Evolutionary conservation across 2,797 vertebrate genomes (phyloP).

Genomic region (Myripristis murdjan): DNA sequence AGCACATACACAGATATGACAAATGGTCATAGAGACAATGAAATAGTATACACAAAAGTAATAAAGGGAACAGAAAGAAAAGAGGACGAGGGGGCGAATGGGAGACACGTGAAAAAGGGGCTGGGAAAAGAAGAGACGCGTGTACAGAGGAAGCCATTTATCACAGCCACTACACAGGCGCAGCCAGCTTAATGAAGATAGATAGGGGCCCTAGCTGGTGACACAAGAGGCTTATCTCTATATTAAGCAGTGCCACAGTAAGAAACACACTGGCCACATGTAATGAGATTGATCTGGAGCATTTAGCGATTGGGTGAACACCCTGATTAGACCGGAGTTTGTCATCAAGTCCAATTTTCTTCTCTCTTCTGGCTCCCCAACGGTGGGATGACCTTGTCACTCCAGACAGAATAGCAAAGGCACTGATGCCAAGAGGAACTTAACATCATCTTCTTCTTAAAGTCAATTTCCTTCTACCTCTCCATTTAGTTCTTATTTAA

Average conservation of each 20-base stretch:
- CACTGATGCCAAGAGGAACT: conserved; percentile 15
- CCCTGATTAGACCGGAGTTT: conserved; percentile 47
- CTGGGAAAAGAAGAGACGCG: too few species aligned
- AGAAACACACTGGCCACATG: conserved; percentile 46
- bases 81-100: conserved; percentile 18
- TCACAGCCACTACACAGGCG: conserved; percentile 60
- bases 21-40: conserved; percentile 1
- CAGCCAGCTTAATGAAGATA: conserved; percentile 68
- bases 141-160: conserved; percentile 65
- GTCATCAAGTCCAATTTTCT: conserved; percentile 38
- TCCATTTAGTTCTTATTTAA: not conserved
- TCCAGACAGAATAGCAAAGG: conserved; percentile 20
- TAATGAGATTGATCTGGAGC: conserved; percentile 59
- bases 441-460: conserved; percentile 1
- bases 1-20: not conserved
- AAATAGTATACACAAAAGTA: conserved; percentile 37
- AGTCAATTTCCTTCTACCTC: not conserved
- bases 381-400: conserved; percentile 28
- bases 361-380: conserved; percentile 5
- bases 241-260: conserved; percentile 57
- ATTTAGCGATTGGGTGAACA: conserved; percentile 43
- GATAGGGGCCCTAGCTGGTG: conserved; percentile 59
- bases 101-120: conserved; percentile 18
- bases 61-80: conserved; percentile 35
- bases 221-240: conserved; percentile 53